Percentiles rank a stretch among this genome's conserved stretches.
phyloP scores from a whole-genome alignment of 1,140 invertebrate species.

The Drosophila azteca region DNA sequence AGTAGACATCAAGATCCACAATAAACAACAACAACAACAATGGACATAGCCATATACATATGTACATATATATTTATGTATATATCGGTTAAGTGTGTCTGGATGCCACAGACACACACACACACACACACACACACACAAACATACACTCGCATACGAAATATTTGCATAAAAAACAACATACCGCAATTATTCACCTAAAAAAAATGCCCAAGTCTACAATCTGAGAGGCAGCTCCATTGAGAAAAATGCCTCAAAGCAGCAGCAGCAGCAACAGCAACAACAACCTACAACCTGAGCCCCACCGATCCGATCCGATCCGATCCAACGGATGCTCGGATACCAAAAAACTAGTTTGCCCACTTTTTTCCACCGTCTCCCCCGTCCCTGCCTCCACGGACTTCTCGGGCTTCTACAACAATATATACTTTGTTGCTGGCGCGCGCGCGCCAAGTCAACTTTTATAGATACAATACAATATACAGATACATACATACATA shows the following conservation, averaged over 20 bases:
- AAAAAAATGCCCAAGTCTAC: conserved; percentile 71
- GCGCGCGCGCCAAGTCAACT: conserved; percentile 75
- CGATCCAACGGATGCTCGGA: conserved; percentile 72
- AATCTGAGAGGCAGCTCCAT: conserved; percentile 68
- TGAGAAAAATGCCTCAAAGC: conserved; percentile 64
- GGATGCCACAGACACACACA: conserved; percentile 28
- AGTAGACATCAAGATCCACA: conserved; percentile 26
- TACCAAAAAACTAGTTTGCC: conserved; percentile 80
- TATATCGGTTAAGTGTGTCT: conserved; percentile 57
- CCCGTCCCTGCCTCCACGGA: not conserved
- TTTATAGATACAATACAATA: conserved; percentile 43
- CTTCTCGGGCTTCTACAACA: conserved; percentile 9
- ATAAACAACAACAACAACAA: conserved; percentile 4
- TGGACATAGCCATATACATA: conserved; percentile 18
- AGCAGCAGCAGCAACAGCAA: conserved; percentile 27
- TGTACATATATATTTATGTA: conserved; percentile 16
- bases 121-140: conserved; percentile 19
- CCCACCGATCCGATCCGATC: too few relatives aligned
- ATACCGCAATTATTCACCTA: conserved; percentile 69
- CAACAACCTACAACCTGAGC: conserved; percentile 67
- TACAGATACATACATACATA: conserved; percentile 16
- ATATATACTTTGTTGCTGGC: conserved; percentile 52
- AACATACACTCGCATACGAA: conserved; percentile 1
- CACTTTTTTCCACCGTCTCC: conserved; percentile 49
- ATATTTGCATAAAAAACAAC: conserved; percentile 71